Evolutionary conservation across 2,113 vertebrate species (phyloP).

Genomic region (Lagopus muta): DNA sequence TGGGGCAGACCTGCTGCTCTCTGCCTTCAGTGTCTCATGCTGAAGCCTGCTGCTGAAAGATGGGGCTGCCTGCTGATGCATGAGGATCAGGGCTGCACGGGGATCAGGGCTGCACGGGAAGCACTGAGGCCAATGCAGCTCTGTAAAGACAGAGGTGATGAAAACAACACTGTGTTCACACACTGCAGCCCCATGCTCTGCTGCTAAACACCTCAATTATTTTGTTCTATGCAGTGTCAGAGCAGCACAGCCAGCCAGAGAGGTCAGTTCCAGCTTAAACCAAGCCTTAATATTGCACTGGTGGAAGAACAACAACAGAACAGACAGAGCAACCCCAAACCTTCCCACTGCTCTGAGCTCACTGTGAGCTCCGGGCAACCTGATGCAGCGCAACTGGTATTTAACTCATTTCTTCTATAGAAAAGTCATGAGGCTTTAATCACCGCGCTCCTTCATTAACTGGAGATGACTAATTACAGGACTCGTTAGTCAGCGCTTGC

Average conservation of each 20-base stretch:
- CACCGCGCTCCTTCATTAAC: not conserved
- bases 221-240: not conserved
- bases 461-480: not conserved
- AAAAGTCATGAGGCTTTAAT: conserved; percentile 17
- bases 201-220: not conserved
- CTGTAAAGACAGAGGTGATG: fast-evolving
- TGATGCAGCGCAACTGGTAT: not conserved
- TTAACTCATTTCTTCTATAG: not conserved
- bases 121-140: not conserved
- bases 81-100: not conserved
- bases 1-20: no score
- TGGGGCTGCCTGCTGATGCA: no score
- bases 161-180: not conserved
- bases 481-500: not conserved
- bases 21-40: no score
- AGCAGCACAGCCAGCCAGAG: no score
- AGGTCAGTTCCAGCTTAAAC: no score
- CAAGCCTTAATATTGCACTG: no score
- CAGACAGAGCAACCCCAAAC: no score
- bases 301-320: not conserved
- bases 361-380: not conserved
- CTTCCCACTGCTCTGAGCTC: not conserved
- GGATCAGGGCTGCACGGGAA: not conserved
- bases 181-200: fast-evolving
- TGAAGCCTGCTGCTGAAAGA: no score